Evolutionary conservation across 2,113 vertebrate genomes (phyloP).

Genomic region (Hirundichthys speculiger): DNA sequence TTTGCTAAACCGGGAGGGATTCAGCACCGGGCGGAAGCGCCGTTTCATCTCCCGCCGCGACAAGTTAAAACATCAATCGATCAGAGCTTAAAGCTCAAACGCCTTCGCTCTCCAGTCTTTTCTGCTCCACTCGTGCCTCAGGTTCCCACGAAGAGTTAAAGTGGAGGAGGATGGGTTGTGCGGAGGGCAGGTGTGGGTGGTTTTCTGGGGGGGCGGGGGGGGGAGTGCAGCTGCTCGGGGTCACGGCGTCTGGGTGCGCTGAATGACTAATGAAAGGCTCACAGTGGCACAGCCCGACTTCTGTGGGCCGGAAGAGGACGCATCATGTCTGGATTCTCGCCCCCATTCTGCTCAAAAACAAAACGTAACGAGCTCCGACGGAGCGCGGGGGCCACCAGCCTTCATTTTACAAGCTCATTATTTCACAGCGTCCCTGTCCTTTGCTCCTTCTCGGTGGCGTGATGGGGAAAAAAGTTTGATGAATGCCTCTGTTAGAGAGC

Average conservation of each 20-base stretch:
- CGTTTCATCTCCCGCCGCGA: constrained; percentile 62
- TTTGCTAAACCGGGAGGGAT: constrained; percentile 43
- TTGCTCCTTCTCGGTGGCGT: constrained; percentile 53
- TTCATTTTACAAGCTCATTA: constrained; percentile 77
- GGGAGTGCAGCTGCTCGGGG: constrained; percentile 47
- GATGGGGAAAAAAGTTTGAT: constrained; percentile 62
- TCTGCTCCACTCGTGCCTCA: constrained; percentile 51
- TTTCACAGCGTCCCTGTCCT: constrained; percentile 69
- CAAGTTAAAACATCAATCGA: constrained; percentile 71
- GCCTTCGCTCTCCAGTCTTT: constrained; percentile 54
- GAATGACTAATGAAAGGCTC: constrained; percentile 71
- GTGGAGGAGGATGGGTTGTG: constrained; percentile 49
- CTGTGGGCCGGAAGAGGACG: constrained; percentile 43
- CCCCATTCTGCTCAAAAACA: constrained; percentile 48
- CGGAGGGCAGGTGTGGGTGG: constrained; percentile 63
- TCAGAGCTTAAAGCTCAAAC: constrained; percentile 60
- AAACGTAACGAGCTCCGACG: constrained; percentile 52
- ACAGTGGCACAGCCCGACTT: constrained; percentile 33
- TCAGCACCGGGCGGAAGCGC: constrained; percentile 29
- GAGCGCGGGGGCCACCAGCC: constrained; percentile 53
- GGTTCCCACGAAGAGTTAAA: constrained; percentile 62
- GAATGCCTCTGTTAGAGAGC: constrained; percentile 53
- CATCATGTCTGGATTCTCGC: constrained; percentile 54
- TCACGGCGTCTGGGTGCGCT: constrained; percentile 51
- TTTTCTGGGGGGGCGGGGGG: constrained; percentile 36